Conservation (phyloP, 2,797 vertebrate species). For the Sebastes nivosus region DNA sequence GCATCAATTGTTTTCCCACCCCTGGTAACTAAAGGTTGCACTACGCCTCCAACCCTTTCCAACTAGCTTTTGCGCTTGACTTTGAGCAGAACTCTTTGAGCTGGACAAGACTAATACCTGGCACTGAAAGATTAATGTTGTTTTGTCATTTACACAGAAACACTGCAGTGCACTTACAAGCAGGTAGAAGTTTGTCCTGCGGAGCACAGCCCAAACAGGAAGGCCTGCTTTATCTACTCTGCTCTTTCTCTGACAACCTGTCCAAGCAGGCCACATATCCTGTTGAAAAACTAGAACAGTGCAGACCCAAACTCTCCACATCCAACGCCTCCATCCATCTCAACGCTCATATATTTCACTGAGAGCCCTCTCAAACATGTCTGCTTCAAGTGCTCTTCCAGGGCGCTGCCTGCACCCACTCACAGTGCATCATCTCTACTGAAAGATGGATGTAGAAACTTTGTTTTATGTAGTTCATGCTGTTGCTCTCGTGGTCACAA, state of each 20-base stretch:
- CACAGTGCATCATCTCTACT: neutral
- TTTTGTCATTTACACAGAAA: constrained; percentile 16
- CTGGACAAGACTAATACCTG: neutral
- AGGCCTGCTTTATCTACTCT: constrained; percentile 10
- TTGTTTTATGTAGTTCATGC: neutral
- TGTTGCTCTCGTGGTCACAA: constrained; percentile 10
- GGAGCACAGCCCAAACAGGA: constrained; percentile 9
- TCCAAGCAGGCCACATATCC: constrained; percentile 30
- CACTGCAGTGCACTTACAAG: neutral
- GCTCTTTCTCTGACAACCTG: constrained; percentile 23
- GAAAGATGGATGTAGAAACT: constrained; percentile 16
- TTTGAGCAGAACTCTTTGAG: neutral
- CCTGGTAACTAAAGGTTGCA: neutral
- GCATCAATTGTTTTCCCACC: too few species aligned
- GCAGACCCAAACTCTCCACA: constrained; percentile 15
- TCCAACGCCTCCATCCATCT: constrained; percentile 26
- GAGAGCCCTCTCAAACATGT: constrained; percentile 51
- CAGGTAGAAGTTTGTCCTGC: neutral
- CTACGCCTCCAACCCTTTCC: neutral
- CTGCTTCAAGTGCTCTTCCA: constrained; percentile 47
- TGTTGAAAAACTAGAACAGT: constrained; percentile 8
- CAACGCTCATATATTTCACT: constrained; percentile 33
- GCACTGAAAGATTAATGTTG: neutral
- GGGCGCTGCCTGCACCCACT: constrained; percentile 19
- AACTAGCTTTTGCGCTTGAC: neutral